Base-by-base conservation (phyloP, 2,113 vertebrate species). In the Gila orcuttii region DNA sequence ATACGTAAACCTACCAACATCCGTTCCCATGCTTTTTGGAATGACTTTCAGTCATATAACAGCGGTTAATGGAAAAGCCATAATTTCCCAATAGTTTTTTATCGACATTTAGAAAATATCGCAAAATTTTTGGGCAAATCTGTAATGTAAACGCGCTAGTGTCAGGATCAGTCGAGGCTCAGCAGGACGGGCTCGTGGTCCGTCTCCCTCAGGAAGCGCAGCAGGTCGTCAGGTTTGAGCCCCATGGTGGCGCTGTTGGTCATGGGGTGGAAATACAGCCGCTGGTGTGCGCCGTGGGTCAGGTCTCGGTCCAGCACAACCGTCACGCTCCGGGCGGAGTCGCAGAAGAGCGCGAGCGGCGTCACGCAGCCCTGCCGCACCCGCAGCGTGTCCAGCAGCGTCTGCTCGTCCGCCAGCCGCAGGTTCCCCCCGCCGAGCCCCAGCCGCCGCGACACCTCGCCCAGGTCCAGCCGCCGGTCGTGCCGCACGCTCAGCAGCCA, bases 241-340 rank as follows among this genome's bases (percentile, higher is more conserved):
- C 96, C 97, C 96, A 97, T 92, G 82, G 96, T 96, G 84, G 97
- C 97, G 25, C 93, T 79, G 59, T 98, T 99, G 84, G 96, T 97
- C 97, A 99, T 97, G 11, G 97, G 97, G 90, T 99, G 97, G 88
- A 98, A 98, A 89, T 96, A 97, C 0, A 99, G 88, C 88, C 90
- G 94, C 12, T 96, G 87, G 0, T 98, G 94, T 33, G 94, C 94
- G 2, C 95, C 96, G 76, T 96, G 89, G 31, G 96, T 86, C 89
- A 98, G 94, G 88, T 92, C 94, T 15, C 92, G 94, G 33, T 99
- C 98, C 92, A 99, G 91, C 66, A 99, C 95, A 45, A 96, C 93
- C 79, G 68, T 96, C 59, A 98, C 96, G 0, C 96, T 95, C 68
- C 82, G 93, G 8, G 92, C 94, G 7, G 92, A 87, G 83, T 97